Percentiles rank a stretch among this genome's conserved stretches.
These are phyloP conservation scores for Branchipolynoe longqiensis DNA, from an alignment of 2,888 invertebrate genomes.

Conservation along the genomic window DNA sequence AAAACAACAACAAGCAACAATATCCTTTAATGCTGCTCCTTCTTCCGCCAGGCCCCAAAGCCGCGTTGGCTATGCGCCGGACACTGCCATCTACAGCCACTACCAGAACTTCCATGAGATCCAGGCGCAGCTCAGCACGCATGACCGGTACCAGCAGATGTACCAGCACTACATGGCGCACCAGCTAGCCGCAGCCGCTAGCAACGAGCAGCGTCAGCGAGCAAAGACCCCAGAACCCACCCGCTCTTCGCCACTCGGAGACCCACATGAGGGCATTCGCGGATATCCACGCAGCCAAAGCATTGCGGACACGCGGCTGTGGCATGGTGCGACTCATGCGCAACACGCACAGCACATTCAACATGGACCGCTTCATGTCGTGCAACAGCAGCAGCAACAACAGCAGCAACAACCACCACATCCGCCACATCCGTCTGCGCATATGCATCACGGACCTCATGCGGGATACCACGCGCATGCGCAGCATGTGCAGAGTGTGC, in stretches of 20 bases:
- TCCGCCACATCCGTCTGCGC: neutral
- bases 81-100: slow-evolving; percentile 84
- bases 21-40: no score
- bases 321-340: neutral
- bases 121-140: slow-evolving; percentile 85
- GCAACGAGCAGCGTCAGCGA: neutral
- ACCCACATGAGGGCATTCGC: neutral
- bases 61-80: slow-evolving; percentile 46
- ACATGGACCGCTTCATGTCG: no score
- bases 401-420: slow-evolving; percentile 23
- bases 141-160: slow-evolving; percentile 57
- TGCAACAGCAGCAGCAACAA: neutral
- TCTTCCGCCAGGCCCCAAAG: slow-evolving; percentile 52
- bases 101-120: slow-evolving; percentile 93
- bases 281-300: slow-evolving; percentile 36
- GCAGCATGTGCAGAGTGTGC: slow-evolving; percentile 21
- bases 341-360: slow-evolving; percentile 30
- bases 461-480: neutral
- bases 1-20: no score
- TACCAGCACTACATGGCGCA: slow-evolving; percentile 49
- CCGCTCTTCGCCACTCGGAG: neutral
- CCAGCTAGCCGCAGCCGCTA: neutral
- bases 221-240: neutral
- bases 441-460: neutral
- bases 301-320: neutral